These are phyloP conservation scores for Miniopterus natalensis DNA, from an alignment of 2,113 vertebrate species.

Conservation along the genomic window DNA sequence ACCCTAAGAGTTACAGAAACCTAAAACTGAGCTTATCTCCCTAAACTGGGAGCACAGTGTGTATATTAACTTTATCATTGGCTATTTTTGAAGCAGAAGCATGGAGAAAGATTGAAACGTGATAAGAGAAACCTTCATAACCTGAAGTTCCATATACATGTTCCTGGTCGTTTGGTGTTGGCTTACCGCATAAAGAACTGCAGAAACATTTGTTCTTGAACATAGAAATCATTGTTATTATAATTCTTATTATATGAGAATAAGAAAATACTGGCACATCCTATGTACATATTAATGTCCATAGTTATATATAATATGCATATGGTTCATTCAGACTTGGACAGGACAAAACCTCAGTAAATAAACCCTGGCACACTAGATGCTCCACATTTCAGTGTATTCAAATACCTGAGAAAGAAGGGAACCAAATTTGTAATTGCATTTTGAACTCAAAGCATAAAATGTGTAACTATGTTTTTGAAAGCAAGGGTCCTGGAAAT, in stretches of 20 bases:
- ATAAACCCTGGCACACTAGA: no score
- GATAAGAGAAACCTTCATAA: background rate
- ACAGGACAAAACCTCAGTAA: background rate
- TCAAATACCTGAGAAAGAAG: background rate
- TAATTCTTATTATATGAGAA: background rate
- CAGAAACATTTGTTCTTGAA: background rate
- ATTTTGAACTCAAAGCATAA: background rate
- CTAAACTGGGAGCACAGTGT: background rate
- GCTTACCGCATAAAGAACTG: background rate
- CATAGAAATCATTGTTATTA: background rate
- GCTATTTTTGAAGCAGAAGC: background rate
- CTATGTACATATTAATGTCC: rapidly evolving
- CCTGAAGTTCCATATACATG: background rate
- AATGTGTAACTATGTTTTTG: background rate
- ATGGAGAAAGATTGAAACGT: background rate
- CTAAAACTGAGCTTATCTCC: background rate
- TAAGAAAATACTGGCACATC: background rate
- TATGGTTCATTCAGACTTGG: background rate
- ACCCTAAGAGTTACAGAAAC: background rate
- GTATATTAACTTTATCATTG: background rate
- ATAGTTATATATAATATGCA: no score
- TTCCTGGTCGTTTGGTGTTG: no score
- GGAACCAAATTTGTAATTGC: background rate
- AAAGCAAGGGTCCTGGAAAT: background rate
- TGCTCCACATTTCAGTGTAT: no score